Evolutionary conservation across 2,113 vertebrate species (phyloP).

Genomic region (Dipodomys spectabilis): DNA sequence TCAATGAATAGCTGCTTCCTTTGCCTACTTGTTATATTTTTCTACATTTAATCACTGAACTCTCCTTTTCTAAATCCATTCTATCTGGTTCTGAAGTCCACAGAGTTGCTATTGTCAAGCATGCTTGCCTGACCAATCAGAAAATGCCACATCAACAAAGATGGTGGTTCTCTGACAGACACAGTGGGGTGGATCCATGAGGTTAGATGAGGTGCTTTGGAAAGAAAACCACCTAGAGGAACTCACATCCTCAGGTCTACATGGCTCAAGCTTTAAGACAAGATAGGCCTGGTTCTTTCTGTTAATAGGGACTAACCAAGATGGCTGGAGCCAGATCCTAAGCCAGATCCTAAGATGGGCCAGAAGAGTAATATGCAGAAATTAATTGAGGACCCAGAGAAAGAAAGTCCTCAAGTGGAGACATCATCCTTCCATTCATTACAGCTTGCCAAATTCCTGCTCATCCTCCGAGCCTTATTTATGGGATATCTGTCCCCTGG

Average conservation of each 20-base stretch:
- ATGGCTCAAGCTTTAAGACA: neutral
- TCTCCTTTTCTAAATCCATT: neutral
- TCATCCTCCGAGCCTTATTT: neutral
- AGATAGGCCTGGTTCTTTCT: neutral
- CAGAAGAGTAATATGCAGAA: neutral
- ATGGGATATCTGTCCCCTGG: neutral
- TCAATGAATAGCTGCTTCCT: neutral
- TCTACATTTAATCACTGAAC: neutral
- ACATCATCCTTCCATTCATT: neutral
- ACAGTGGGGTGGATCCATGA: neutral
- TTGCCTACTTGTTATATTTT: neutral
- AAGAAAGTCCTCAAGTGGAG: neutral
- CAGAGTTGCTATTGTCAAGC: neutral
- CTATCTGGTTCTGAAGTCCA: neutral
- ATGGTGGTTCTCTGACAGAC: neutral
- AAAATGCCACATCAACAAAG: neutral
- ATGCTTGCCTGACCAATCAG: neutral
- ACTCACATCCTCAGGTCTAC: too few species aligned
- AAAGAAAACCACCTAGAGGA: neutral
- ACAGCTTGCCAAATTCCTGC: neutral
- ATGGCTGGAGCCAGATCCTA: neutral
- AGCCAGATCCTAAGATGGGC: neutral
- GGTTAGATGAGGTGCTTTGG: neutral
- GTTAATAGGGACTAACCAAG: neutral
- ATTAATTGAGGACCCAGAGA: neutral